Evolutionary conservation across 2,797 vertebrate species (phyloP).

Genomic region (Acrossocheilus wenchowensis): DNA sequence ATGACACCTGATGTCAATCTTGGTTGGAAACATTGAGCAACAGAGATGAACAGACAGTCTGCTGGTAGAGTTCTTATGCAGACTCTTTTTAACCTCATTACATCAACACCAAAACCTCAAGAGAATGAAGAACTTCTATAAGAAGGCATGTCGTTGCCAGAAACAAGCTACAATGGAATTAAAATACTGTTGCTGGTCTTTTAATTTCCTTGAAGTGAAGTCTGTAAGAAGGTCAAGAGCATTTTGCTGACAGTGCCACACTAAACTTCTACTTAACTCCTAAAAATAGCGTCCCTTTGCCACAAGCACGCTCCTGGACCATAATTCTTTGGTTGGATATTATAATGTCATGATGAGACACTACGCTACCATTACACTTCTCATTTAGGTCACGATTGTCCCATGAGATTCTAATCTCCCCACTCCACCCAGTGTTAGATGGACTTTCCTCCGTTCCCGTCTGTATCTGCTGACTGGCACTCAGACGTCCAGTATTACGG

Average conservation of each 20-base stretch:
- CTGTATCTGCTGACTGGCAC: constrained; percentile 30
- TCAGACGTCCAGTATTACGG: constrained; percentile 17
- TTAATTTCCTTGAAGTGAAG: constrained; percentile 6
- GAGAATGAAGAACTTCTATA: not conserved
- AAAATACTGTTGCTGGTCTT: not conserved
- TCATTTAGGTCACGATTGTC: constrained; percentile 15
- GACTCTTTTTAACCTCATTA: not conserved
- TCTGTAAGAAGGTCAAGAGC: constrained; percentile 2
- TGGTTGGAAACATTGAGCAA: not conserved
- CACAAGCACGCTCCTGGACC: constrained; percentile 11
- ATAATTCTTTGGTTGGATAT: constrained; percentile 30
- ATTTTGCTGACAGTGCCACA: constrained; percentile 3
- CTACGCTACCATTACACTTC: constrained; percentile 17
- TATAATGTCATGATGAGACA: constrained; percentile 18
- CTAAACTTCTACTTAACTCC: constrained; percentile 34
- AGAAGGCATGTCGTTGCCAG: not conserved
- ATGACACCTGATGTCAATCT: not conserved
- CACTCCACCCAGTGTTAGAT: constrained; percentile 50
- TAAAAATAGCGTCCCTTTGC: constrained; percentile 11
- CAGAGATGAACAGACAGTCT: not conserved
- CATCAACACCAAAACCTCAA: not conserved
- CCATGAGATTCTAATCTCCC: constrained; percentile 41
- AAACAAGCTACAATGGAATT: not conserved
- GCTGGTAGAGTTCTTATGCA: not conserved
- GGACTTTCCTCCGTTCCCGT: constrained; percentile 22